Base-by-base conservation (phyloP, 2,888 invertebrate species). In the Saturnia pavonia region DNA sequence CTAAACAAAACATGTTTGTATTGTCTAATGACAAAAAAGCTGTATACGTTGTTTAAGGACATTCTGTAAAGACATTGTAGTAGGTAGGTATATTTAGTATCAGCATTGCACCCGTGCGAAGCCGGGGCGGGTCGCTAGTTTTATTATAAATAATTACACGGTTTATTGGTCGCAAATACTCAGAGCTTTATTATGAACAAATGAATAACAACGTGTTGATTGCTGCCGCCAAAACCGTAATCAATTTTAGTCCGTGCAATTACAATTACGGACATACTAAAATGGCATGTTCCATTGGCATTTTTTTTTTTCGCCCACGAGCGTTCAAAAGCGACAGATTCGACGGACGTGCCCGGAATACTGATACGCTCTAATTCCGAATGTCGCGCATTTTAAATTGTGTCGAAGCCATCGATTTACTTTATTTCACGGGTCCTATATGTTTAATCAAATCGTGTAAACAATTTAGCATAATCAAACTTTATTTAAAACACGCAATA, bases 311-410 rank as follows among this genome's bases (percentile, higher is more conserved):
- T 40, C 65, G 40, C 40, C 9, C 65, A 40, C 65, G 65, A 65
- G 22, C 65, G 14, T 60, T 60, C 57, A 60, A 65, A 65, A 65
- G 40, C 40, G 65, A 65, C 65, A 65, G 65, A 40, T 65, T 65
- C 65, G 11, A 40, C 40, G 65, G 34, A 65, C 65, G 65, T 65
- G 65, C 40, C n/a, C n/a, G 34, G 65, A 40, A 65, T 65, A 65
- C 40, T 34, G 65, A 40, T 60, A 27, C 19, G 65, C 6, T 40
- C 7, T 65, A 65, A 65, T 65, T 65, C n/a, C 4, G 25, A 60
- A 60, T 60, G 57, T 65, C 7, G 40, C 40, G n/a, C 65, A 40
- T 65, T 65, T 65, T 19, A 65, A 65, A 65, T 65, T 60, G 40
- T 40, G n/a, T 65, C 65, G 40, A 12, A n/a, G n/a, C 9, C 34